Base-by-base conservation (phyloP, 2,888 invertebrate species). In the Zelleria hepariella region DNA sequence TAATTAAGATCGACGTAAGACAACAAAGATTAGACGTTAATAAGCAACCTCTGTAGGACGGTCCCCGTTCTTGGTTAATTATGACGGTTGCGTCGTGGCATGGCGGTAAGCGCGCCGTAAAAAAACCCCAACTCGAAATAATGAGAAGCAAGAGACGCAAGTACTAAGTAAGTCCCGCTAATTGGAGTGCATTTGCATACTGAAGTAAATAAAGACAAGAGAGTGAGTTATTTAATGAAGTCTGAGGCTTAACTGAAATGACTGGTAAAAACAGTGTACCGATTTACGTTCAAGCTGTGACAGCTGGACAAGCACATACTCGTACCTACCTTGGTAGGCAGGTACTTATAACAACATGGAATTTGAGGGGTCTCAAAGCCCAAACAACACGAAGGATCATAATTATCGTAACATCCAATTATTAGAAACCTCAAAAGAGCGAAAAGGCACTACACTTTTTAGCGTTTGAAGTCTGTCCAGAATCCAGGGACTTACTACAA, bases 131-230 rank as follows among this genome's bases (percentile, higher is more conserved):
- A 75, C 75, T 80, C 73, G 74, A 81, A 83, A 84, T 86, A 86
- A 86, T 85, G 80, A 86, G 77, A 80, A 80, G 77, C 69, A 73
- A 84, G 81, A 80, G 82, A 81, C 75, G 75, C 32, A 42, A 42
- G 32, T 42, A 42, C 32, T 42, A 32, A 55, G 55, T 54, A 79
- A 80, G 77, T 78, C 73, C 73, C 76, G 80, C 82, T 86, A 82
- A 86, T 86, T 86, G 85, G 78, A 78, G 80, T 83, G 78, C 78
- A 86, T 87, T 87, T 86, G 82, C 86, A 86, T 86, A 80, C 74
- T 78, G 79, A 80, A 79, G 78, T 82, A 78, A 81, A 83, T 57
- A 57, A 57, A 57, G 54, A 56, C 57, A 32, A 55, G 55, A 57
- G 47, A 58, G 58, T 58, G 58, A 58, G 42, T 58, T 58, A 58